phyloP scores from a whole-genome alignment of 2,888 invertebrate species.

The Ophioninae sp. region DNA sequence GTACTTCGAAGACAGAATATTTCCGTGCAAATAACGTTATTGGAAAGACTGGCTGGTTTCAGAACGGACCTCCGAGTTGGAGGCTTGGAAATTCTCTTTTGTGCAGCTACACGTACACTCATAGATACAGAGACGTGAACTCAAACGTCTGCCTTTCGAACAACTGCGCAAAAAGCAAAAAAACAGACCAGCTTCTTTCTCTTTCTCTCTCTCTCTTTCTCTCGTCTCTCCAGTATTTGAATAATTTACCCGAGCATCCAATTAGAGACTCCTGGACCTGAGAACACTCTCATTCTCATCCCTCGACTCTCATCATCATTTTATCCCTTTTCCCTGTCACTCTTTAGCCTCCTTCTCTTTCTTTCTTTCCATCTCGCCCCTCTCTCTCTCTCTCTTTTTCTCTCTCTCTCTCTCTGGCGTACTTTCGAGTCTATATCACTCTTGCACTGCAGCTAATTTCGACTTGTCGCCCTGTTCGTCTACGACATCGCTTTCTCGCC shows the following conservation, averaged over 20 bases:
- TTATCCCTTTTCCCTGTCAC: constrained; percentile 6
- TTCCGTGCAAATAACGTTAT: background rate
- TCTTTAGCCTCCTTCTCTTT: constrained; percentile 15
- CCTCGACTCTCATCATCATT: constrained; percentile 27
- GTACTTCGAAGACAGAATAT: background rate
- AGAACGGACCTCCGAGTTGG: no score
- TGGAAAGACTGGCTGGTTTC: background rate
- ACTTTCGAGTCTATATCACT: constrained; percentile 17
- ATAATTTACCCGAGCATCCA: constrained; percentile 64
- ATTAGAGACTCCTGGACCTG: constrained; percentile 61
- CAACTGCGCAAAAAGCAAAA: constrained; percentile 18
- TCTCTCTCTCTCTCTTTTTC: constrained; percentile 22
- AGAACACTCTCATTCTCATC: constrained; percentile 40
- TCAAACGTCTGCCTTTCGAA: no score
- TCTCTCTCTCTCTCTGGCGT: constrained; percentile 3
- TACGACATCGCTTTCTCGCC: constrained; percentile 47
- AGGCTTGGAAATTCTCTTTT: no score
- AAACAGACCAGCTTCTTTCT: constrained; percentile 15
- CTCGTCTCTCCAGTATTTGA: constrained; percentile 54
- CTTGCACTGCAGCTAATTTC: constrained; percentile 42
- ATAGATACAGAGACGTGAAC: no score
- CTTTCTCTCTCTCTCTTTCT: constrained; percentile 18
- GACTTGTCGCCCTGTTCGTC: constrained; percentile 50
- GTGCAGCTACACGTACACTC: no score
- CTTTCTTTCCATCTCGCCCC: constrained; percentile 4